Evolutionary conservation across 2,113 vertebrate species (phyloP).

Genomic region (Psilopogon haemacephalus): DNA sequence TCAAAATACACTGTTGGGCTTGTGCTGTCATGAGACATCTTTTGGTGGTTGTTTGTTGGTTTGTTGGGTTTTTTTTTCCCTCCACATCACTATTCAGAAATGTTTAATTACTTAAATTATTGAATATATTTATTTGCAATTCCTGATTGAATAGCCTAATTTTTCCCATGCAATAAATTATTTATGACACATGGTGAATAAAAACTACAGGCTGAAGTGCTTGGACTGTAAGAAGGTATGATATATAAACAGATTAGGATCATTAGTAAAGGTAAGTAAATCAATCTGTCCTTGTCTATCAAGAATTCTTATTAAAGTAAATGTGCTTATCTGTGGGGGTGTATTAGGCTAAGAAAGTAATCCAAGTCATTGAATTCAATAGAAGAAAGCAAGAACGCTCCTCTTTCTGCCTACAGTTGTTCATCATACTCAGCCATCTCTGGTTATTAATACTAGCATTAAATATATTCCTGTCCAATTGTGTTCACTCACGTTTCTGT

Average conservation of each 20-base stretch:
- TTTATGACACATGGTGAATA: neutral
- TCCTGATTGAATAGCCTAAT: slow-evolving; percentile 7
- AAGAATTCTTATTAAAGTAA: slow-evolving; percentile 68
- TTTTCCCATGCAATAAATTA: neutral
- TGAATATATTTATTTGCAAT: slow-evolving; percentile 6
- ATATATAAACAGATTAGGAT: slow-evolving; percentile 30
- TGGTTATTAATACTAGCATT: slow-evolving; percentile 48
- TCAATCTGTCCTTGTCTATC: slow-evolving; percentile 6
- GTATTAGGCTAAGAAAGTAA: slow-evolving; percentile 10
- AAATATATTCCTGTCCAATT: slow-evolving; percentile 50
- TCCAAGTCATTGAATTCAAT: slow-evolving; percentile 22
- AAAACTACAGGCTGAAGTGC: neutral
- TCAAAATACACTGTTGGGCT: neutral
- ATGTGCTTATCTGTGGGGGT: slow-evolving; percentile 34
- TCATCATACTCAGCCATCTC: slow-evolving; percentile 22
- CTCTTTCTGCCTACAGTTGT: slow-evolving; percentile 16
- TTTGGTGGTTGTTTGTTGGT: no score
- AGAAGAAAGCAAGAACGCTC: slow-evolving; percentile 43
- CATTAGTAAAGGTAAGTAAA: slow-evolving; percentile 27
- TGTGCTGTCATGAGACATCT: neutral
- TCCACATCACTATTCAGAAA: neutral
- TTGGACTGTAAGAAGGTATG: neutral
- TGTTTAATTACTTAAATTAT: neutral
- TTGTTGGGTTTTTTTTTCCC: neutral
- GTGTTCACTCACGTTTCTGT: slow-evolving; percentile 18